Evolutionary conservation across 1,140 invertebrate species (phyloP).

Genomic region (Polypedilum vanderplanki): DNA sequence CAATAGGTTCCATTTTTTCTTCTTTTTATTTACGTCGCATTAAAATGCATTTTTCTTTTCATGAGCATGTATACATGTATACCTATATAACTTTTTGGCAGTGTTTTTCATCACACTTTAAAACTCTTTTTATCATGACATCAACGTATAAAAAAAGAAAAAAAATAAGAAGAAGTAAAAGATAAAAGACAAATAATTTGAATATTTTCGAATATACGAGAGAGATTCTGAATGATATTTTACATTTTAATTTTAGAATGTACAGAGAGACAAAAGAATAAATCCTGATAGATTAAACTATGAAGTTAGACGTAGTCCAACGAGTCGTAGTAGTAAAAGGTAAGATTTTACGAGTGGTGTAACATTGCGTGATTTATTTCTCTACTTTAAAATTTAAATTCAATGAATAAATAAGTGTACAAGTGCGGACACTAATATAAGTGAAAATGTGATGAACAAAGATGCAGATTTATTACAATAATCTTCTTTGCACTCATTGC

Average conservation of each 20-base stretch:
- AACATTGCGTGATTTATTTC: no score
- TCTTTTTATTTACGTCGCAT: conserved; percentile 26
- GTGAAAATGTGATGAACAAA: not conserved
- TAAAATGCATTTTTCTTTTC: conserved; percentile 5
- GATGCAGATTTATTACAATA: conserved; percentile 21
- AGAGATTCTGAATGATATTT: not conserved
- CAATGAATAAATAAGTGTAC: no score
- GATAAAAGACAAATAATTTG: not conserved
- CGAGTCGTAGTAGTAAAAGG: not conserved
- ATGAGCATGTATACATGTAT: not conserved
- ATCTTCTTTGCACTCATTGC: not conserved
- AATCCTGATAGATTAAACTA: conserved; percentile 11
- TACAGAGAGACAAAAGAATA: conserved; percentile 3
- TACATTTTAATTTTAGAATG: conserved; percentile 24
- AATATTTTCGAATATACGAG: not conserved
- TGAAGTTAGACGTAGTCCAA: not conserved
- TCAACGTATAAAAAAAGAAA: not conserved
- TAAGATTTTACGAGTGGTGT: not conserved
- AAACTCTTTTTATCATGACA: conserved; percentile 19
- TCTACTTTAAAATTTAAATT: no score
- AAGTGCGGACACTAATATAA: not conserved
- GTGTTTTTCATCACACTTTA: not conserved
- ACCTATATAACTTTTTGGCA: not conserved
- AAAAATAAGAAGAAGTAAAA: not conserved
- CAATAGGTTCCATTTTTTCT: conserved; percentile 19